A percentile compares a stretch with the other conserved stretches of the same genome.
Evolutionary conservation across 2,113 vertebrate species (phyloP).

Genomic region (Myotis davidii): DNA sequence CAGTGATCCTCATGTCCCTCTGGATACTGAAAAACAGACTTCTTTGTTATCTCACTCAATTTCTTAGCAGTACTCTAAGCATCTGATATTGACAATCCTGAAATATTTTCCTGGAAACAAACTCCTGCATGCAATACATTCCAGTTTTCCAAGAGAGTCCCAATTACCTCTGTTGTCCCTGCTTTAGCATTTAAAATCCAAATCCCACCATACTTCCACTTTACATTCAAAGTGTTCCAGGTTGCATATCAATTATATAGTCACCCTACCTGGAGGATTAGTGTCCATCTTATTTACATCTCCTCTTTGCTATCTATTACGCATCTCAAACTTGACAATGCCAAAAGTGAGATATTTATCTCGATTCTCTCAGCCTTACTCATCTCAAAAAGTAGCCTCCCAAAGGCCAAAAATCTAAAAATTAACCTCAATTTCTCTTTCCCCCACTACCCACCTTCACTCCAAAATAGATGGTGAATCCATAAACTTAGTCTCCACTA

Average conservation of each 20-base stretch:
- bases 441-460: not conserved
- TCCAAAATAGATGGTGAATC: not conserved
- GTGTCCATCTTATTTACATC: not conserved
- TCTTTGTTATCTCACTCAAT: slow-evolving; percentile 7
- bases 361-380: not conserved
- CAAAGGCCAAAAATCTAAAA: not conserved
- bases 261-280: not conserved
- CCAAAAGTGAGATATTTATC: not conserved
- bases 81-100: not conserved
- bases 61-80: not conserved
- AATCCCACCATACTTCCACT: not conserved
- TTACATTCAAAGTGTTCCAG: not conserved
- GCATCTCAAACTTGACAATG: not conserved
- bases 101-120: slow-evolving; percentile 1
- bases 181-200: not conserved
- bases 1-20: not conserved
- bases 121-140: not conserved
- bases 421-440: not conserved
- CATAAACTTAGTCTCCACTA: not conserved
- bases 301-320: not conserved
- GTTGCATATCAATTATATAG: not conserved
- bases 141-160: not conserved
- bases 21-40: not conserved
- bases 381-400: not conserved
- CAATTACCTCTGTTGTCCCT: not conserved